Base-by-base conservation (phyloP, 2,888 invertebrate species). In the Oscheius sp. region DNA sequence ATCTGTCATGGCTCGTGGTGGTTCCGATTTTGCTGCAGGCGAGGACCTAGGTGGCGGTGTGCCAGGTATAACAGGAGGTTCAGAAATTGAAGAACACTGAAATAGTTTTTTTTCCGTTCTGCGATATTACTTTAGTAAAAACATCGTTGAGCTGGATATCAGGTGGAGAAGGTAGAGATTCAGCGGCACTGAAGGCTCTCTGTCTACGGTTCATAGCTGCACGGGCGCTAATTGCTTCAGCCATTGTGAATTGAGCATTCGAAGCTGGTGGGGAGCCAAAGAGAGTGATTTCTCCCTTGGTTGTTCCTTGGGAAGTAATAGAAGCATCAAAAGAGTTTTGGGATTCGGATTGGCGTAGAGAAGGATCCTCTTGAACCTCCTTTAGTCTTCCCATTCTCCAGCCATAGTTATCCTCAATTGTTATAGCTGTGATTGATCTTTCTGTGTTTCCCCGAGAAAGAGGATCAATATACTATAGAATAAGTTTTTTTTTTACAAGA, bases 401-500 rank as follows among this genome's bases (percentile, higher is more conserved):
- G 0, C 73, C 73, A 33, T 71, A 70, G 20, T 70, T 64, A 39
- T 73, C 67, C 46, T 67, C 53, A 17, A 52, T 31, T 3, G 61
- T 37, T 34, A 55, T 53, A 15, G 61, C 33, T 10, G 42, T 53
- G 4, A 52, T 42, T 3, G 75, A 74, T 52, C 78, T 67, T 20
- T 81, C 74, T 15, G 84, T 83, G 6, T 84, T 80, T n/a, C 80
- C 83, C 6, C 85, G 78, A 1, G 84, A 83, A 5, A 81, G 42
- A 2, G 82, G 80, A 53, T 85, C 85, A 42, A 85, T 85, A 72
- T 84, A 84, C 84, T 79, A 72, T 15, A 55, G 55, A 37, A 23
- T 5, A 4, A 4, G 8, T 20, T 52, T 15, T 15, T 53, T 12
- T 3, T 31, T 15, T 15, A 53, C 8, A 53, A 33, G 12, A 27